Evolutionary conservation across 2,113 vertebrate genomes (phyloP), one percentile per base, ranked within the genome.

Genomic region (Microcebus griseorufus): DNA sequence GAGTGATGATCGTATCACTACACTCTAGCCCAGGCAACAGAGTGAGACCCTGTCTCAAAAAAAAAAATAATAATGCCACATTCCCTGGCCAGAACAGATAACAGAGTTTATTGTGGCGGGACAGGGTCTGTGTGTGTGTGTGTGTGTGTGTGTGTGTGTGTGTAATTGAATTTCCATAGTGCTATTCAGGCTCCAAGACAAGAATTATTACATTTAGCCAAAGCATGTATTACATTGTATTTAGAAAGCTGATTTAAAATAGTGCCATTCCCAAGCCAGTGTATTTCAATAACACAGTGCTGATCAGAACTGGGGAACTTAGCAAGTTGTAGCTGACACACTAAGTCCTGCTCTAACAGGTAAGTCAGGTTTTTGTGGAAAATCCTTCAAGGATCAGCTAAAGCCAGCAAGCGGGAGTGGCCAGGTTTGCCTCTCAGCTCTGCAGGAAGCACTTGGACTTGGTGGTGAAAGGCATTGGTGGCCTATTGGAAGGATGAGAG

Each of bases 161-260:
- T 79, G 62, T 39, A 73, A 80, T 22, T 70, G 42, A 90, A 93
- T 73, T 93, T 91, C 90, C 65, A 42, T 64, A 48, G 27, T 87
- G 65, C 39, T 85, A 72, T 39, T 93, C 32, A 80, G 6, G 51
- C 96, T 93, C 86, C 88, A 82, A 75, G 87, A 70, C 48, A 90
- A 84, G 39, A 93, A 98, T 58, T 81, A 92, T n/a, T 89, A n/a
- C 58, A 79, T 70, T 60, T 80, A 93, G 22, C 65, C 37, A 88
- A 92, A 94, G 58, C 34, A 45, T 25, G 23, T 86, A 27, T 73
- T 92, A 78, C 27, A 6, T 62, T 87, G 42, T 60, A 70, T 84
- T 64, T 84, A 5, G 87, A 95, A 87, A 62, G 27, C 64, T 92
- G 25, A 65, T 85, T 92, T 76, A 53, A 93, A 62, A 62, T 86